Percentiles rank a stretch among this genome's conserved stretches.
Evolutionary conservation across 2,797 vertebrate species (phyloP).

Genomic region (Smutsia temminckii): DNA sequence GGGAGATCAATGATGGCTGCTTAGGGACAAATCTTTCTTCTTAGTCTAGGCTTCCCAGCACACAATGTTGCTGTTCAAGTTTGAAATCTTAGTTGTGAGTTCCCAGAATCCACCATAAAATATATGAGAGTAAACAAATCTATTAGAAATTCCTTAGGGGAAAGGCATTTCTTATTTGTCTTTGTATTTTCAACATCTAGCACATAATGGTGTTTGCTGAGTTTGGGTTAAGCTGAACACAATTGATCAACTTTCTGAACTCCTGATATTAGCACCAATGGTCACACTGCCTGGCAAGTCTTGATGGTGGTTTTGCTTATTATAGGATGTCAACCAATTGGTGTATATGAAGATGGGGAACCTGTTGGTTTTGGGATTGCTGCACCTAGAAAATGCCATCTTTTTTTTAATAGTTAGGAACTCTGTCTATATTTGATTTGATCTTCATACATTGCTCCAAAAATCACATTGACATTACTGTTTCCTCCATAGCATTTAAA

Average conservation of each 20-base stretch:
- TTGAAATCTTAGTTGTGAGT: neutral
- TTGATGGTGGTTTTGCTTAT: neutral
- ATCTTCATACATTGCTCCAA: neutral
- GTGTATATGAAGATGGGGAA: neutral
- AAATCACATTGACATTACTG: neutral
- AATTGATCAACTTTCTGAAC: neutral
- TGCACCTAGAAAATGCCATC: neutral
- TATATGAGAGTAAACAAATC: neutral
- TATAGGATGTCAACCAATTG: neutral
- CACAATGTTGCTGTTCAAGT: neutral
- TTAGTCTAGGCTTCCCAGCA: neutral
- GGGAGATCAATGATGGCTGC: neutral
- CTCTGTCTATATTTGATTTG: slow-evolving; percentile 29
- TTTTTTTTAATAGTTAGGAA: neutral
- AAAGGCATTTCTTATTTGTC: neutral
- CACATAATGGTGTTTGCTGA: neutral
- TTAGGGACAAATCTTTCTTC: neutral
- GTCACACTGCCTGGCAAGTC: neutral
- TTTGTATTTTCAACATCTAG: neutral
- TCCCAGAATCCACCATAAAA: neutral
- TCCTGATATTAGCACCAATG: neutral
- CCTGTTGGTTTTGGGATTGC: neutral
- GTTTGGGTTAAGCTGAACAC: neutral
- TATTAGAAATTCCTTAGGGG: neutral
- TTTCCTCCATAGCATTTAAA: neutral